These are phyloP conservation scores for Orthosia gothica DNA, from an alignment of 2,888 invertebrate species.

Conservation along the genomic window DNA sequence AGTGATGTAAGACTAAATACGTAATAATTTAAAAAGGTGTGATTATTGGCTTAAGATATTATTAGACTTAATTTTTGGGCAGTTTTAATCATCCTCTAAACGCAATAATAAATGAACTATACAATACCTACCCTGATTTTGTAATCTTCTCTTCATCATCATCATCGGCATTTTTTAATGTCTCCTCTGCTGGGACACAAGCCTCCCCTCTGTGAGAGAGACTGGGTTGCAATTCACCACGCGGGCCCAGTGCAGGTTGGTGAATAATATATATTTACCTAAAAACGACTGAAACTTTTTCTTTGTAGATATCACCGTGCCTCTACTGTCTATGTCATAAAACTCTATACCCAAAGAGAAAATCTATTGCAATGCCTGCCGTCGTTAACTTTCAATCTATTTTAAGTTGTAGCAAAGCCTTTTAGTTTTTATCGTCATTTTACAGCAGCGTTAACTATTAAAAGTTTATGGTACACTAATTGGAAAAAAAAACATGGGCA, in stretches of 20 bases:
- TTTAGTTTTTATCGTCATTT: conserved; percentile 26
- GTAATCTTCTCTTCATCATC: not conserved
- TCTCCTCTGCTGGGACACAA: too few species aligned
- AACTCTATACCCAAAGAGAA: conserved; percentile 40
- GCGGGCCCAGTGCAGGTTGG: too few species aligned
- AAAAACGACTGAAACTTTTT: not conserved
- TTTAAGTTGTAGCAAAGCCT: conserved; percentile 23
- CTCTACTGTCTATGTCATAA: conserved; percentile 15
- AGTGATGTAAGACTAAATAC: too few species aligned
- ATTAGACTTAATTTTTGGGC: not conserved
- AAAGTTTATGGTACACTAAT: not conserved
- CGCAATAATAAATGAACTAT: not conserved
- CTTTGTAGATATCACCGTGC: not conserved
- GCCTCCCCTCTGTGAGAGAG: too few species aligned
- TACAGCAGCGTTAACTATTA: conserved; percentile 7
- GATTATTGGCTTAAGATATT: not conserved
- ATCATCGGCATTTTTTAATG: too few species aligned
- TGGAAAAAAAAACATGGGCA: too few species aligned
- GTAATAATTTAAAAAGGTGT: not conserved
- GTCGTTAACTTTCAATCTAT: conserved; percentile 49
- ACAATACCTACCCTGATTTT: not conserved
- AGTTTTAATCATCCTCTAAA: not conserved
- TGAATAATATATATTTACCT: too few species aligned
- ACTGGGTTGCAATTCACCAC: too few species aligned
- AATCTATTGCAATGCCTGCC: conserved; percentile 35